Base-by-base conservation (phyloP, 1,140 invertebrate species). In the Temnothorax curvispinosus region DNA sequence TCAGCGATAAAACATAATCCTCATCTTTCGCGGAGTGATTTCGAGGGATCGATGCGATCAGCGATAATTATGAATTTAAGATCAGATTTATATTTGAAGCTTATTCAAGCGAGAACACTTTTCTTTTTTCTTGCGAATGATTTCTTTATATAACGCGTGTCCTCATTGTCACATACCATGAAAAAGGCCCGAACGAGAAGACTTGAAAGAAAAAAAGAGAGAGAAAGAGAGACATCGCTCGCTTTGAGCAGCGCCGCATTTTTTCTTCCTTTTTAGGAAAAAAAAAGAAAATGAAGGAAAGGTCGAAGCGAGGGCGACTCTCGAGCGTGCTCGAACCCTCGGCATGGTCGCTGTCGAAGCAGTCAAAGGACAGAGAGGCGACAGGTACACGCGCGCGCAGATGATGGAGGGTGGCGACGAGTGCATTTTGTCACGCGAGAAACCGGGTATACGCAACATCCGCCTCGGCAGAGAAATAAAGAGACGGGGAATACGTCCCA, bases 1-100 rank as follows among this genome's bases (percentile, higher is more conserved):
- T 87, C 52, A 69, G 13, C 80, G 86, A 89, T 89, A 89, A 89
- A 88, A 88, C 86, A 87, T 52, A 41, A 82, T 54, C 54, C 85
- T 54, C 52, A 18, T 18, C 13, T 32, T 77, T 21, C 11, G 9
- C 4, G 32, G 13, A 27, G 13, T n/a, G 72, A 85, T 62, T 15
- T 62, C 67, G 64, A 56, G 87, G 2, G 56, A 56, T 65, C 13
- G 11, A 8, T 3, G 32, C 65, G 44, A 38, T 21, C 21, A 21
- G 21, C 21, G 21, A 21, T 32, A 8, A 69, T 72, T 82, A 82
- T 58, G n/a, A 72, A 58, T 74, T 60, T 35, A 60, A 54, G 35
- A 60, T 82, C 67, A 32, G 41, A 56, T 82, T 67, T 82, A 74
- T 52, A 82, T 41, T 27, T 32, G 1, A 47, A 44, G n/a, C 2